Evolutionary conservation across 2,888 invertebrate species (phyloP).

Genomic region (Pyrrhia umbra): DNA sequence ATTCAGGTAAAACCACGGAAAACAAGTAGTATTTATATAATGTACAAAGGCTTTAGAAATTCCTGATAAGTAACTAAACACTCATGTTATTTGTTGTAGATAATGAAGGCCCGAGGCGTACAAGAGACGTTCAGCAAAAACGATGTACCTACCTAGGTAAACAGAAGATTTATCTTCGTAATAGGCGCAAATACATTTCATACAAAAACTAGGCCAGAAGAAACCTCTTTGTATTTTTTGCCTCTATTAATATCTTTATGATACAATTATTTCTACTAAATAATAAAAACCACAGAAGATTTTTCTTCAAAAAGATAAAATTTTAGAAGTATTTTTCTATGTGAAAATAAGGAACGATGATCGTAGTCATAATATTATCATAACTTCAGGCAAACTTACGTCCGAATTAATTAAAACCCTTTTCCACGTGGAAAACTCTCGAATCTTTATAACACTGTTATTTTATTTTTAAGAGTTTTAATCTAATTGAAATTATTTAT

Average conservation of each 20-base stretch:
- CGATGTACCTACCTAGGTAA: constrained; percentile 1
- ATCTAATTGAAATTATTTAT: too few species aligned
- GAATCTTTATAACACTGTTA: not conserved
- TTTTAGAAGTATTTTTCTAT: not conserved
- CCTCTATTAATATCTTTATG: not conserved
- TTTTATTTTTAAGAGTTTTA: not conserved
- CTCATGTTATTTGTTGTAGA: too few species aligned
- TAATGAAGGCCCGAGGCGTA: constrained; percentile 21
- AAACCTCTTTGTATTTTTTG: constrained; percentile 5
- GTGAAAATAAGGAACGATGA: not conserved
- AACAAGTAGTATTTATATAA: too few species aligned
- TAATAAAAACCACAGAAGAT: too few species aligned
- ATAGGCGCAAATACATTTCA: constrained; percentile 12
- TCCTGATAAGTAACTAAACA: too few species aligned
- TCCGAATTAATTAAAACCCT: not conserved
- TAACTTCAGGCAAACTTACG: not conserved
- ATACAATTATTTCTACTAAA: not conserved
- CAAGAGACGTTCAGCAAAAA: constrained; percentile 6
- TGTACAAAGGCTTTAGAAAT: too few species aligned
- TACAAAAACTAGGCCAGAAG: constrained; percentile 5
- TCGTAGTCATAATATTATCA: not conserved
- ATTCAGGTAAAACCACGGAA: too few species aligned
- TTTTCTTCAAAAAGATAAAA: too few species aligned
- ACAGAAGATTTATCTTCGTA: constrained; percentile 18
- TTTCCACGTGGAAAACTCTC: not conserved